Percentiles rank a stretch among this genome's conserved stretches.
phyloP scores from a whole-genome alignment of 2,113 vertebrate species.

The Engraulis encrasicolus region DNA sequence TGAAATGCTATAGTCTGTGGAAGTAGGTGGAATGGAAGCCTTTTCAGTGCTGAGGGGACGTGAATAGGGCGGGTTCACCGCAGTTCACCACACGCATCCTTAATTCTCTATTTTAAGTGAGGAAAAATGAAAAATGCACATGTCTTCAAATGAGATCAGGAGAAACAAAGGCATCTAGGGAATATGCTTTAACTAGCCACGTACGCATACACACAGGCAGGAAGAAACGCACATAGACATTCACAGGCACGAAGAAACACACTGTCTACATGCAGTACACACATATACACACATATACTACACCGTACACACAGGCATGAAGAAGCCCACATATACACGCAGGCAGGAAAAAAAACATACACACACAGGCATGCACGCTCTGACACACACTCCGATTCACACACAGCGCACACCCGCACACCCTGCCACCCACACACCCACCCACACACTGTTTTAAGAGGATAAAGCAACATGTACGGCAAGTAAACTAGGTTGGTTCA shows the following conservation, averaged over 20 bases:
- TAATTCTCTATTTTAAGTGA: background rate
- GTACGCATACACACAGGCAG: background rate
- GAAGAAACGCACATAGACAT: too few relatives aligned
- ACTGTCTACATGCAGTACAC: background rate
- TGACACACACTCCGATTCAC: too few relatives aligned
- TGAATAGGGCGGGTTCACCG: background rate
- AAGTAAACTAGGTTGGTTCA: conserved; percentile 10
- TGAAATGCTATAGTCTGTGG: background rate
- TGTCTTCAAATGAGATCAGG: background rate
- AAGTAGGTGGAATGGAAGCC: background rate
- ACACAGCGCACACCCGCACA: background rate
- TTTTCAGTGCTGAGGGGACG: background rate
- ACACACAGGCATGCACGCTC: too few relatives aligned
- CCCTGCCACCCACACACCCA: conserved; percentile 9
- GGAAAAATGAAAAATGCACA: background rate
- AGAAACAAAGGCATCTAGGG: background rate
- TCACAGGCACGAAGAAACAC: too few relatives aligned
- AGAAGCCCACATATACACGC: too few relatives aligned
- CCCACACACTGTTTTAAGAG: conserved; percentile 2
- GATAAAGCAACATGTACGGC: background rate
- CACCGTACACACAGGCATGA: too few relatives aligned
- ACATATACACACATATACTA: background rate
- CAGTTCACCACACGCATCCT: background rate
- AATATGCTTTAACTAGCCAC: background rate
- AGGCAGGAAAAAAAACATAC: too few relatives aligned